Percentiles rank a stretch among this genome's conserved stretches.
Evolutionary conservation across 1,140 invertebrate species (phyloP).

Genomic region (Plodia interpunctella): DNA sequence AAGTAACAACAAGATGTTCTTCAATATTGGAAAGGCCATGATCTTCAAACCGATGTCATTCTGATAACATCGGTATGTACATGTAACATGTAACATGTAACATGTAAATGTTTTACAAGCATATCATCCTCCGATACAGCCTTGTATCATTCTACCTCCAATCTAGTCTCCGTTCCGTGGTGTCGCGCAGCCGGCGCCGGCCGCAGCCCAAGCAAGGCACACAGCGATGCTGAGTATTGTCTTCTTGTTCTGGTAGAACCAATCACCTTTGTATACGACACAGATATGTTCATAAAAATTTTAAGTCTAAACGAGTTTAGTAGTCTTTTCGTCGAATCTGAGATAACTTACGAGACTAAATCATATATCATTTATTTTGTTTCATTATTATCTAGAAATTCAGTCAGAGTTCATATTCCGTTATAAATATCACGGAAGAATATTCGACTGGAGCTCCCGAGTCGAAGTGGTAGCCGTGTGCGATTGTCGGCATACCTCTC

Average conservation of each 20-base stretch:
- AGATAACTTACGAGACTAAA: constrained; percentile 69
- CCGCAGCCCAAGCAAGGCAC: constrained; percentile 3
- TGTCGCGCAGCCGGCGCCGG: neutral
- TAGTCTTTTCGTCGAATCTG: constrained; percentile 75
- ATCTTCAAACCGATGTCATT: too few species aligned
- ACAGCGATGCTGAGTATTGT: constrained; percentile 62
- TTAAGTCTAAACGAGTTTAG: constrained; percentile 67
- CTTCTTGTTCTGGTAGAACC: constrained; percentile 56
- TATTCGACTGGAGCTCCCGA: constrained; percentile 51
- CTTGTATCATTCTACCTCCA: neutral
- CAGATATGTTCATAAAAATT: constrained; percentile 73
- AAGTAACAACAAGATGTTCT: too few species aligned
- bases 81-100: too few species aligned
- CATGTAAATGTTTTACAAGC: too few species aligned
- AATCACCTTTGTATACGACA: constrained; percentile 59
- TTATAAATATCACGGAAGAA: constrained; percentile 63
- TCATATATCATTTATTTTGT: constrained; percentile 57
- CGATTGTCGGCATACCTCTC: constrained; percentile 21
- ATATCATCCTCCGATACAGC: too few species aligned
- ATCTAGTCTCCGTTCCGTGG: neutral
- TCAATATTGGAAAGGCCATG: too few species aligned
- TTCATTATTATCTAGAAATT: constrained; percentile 65
- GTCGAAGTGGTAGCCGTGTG: constrained; percentile 35
- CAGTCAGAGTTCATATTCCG: constrained; percentile 68
- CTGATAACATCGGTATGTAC: too few species aligned